These are phyloP conservation scores for Ranitomeya variabilis DNA, from an alignment of 2,113 vertebrate genomes.

Conservation along the genomic window DNA sequence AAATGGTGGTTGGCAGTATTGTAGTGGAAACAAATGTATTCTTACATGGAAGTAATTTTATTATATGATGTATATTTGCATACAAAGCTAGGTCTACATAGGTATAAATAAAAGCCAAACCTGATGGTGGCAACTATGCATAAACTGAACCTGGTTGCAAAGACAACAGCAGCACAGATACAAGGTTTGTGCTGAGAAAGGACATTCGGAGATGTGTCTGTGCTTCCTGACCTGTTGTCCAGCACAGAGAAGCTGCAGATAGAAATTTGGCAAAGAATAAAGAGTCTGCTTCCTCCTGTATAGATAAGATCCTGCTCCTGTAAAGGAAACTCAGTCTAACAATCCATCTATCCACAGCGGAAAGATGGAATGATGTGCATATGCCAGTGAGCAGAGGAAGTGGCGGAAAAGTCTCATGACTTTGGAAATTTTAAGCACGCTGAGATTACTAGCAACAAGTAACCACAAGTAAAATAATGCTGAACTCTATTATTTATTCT, in stretches of 20 bases:
- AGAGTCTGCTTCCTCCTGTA: slow-evolving; percentile 45
- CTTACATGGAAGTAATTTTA: too few species aligned
- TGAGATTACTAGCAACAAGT: background rate
- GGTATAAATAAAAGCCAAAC: background rate
- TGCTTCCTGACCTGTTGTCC: slow-evolving; percentile 47
- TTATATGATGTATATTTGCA: background rate
- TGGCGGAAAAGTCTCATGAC: background rate
- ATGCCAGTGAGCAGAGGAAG: slow-evolving; percentile 19
- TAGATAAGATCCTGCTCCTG: slow-evolving; percentile 73
- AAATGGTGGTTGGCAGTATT: too few species aligned
- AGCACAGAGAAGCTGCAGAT: slow-evolving; percentile 37
- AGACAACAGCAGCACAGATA: background rate
- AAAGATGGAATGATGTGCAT: slow-evolving; percentile 1
- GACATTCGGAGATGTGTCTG: slow-evolving; percentile 5
- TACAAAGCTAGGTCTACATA: background rate
- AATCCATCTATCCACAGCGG: slow-evolving; percentile 52
- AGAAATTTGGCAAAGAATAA: slow-evolving; percentile 47
- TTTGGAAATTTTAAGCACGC: background rate
- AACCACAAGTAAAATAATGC: background rate
- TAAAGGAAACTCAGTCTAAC: slow-evolving; percentile 66
- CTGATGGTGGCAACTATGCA: background rate
- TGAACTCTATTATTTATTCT: background rate
- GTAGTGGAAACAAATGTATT: too few species aligned
- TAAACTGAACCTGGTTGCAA: background rate
- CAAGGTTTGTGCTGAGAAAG: slow-evolving; percentile 24